Percentiles rank a stretch among this genome's conserved stretches.
These are phyloP conservation scores for Caenorhabditis tropicalis DNA, from an alignment of 1,140 invertebrate genomes.

Conservation along the genomic window DNA sequence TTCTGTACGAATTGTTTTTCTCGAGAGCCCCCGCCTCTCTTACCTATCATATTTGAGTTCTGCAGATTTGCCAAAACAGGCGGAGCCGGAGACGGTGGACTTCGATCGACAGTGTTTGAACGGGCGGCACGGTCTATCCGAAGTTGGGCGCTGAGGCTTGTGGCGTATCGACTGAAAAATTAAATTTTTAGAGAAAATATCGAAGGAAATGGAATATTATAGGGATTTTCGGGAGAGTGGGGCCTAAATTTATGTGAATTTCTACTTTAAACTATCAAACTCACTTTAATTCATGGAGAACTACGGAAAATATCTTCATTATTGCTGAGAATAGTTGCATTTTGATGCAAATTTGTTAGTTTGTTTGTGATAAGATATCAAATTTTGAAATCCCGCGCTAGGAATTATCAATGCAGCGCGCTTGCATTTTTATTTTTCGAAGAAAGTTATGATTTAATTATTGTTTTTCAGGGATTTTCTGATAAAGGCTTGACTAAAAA, in stretches of 20 bases:
- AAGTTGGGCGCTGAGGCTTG: slow-evolving; percentile 24
- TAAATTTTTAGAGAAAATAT: background rate
- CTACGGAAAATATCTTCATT: background rate
- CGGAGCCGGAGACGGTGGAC: slow-evolving; percentile 18
- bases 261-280: no score
- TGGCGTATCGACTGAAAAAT: slow-evolving; percentile 20
- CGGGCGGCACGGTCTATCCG: slow-evolving; percentile 38
- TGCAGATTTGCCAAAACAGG: slow-evolving; percentile 1
- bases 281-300: no score
- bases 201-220: no score
- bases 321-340: background rate
- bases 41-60: slow-evolving; percentile 36
- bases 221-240: no score
- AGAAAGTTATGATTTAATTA: no score
- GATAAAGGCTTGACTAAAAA: background rate
- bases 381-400: background rate
- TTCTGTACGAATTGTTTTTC: background rate
- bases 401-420: background rate
- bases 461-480: background rate
- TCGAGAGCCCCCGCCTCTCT: background rate
- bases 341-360: background rate
- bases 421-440: background rate
- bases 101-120: slow-evolving; percentile 2
- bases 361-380: background rate
- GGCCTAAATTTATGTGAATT: no score